Evolutionary conservation across 2,113 vertebrate species (phyloP), one percentile per base, ranked within the genome.

Genomic region (Cephalopholis sonnerati): DNA sequence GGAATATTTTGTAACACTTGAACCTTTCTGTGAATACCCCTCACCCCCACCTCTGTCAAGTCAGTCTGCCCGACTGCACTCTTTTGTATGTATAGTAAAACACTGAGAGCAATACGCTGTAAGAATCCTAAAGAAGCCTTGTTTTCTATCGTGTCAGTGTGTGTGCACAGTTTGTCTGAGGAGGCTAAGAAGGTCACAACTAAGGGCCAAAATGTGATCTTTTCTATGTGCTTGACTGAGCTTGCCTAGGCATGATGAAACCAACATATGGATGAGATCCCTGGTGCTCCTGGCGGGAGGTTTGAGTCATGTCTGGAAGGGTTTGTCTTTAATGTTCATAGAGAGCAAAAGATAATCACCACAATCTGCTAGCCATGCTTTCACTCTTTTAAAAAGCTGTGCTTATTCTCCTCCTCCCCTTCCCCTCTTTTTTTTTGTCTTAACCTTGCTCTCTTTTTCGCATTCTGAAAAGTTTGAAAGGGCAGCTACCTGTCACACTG

Each of bases 401-500:
- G 67, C 82, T 86, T 83, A 36, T 54, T 48, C 44, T 85, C 53
- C 46, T 66, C 17, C n/a, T 65, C 58, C 66, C 39, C 44, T 36
- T 53, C 39, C 24, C 24, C 44, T 67, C n/a, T 44, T 54, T 46
- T 70, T 67, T 71, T 74, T 69, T 80, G 53, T 80, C 79, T 54
- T 85, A 61, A 66, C 77, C 69, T 88, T 83, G 57, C 77, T 84
- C 27, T 84, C 57, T 82, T 87, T 83, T 84, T 86, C 62, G 75
- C 90, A 82, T 87, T 84, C 68, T 86, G 78, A 90, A 93, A 89
- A 87, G 88, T 87, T 68, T 86, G 85, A 88, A 92, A 88, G 87
- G 93, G 93, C 94, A 94, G 95, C 95, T 96, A 91, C 73, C 87
- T 92, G 90, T 92, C 91, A 90, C 91, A 84, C 86, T 91, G 90